Evolutionary conservation across 1,140 invertebrate genomes (phyloP), one percentile per base, ranked within the genome.

Genomic region (Drosophila ohnishii): DNA sequence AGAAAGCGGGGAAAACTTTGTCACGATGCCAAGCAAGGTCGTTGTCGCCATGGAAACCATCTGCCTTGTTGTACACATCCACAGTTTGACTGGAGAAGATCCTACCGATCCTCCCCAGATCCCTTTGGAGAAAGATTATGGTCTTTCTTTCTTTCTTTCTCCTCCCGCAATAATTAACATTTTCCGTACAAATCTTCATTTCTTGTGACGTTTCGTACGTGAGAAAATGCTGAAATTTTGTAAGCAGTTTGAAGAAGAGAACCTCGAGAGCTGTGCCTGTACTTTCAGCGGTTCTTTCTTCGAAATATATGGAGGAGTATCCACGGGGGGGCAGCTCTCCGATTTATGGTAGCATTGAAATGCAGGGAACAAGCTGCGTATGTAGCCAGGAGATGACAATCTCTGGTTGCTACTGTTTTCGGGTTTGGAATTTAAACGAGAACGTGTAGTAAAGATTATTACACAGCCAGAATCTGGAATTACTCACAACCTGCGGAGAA

Each of bases 331-430:
- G 37, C 60, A 78, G 50, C 44, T 61, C 58, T 37, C 25, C 47
- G 63, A 65, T n/a, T 32, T 35, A 56, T 16, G 13, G 44, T 30
- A 35, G 13, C 82, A 85, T 86, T 85, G 61, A 85, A 86, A 86
- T 86, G 82, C 81, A 85, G 47, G 78, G 64, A 81, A 84, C 72
- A 65, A 77, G 64, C 77, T 80, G 64, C 57, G 56, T 62, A 77
- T 50, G 25, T 50, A 58, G 70, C 66, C 71, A 44, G 45, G 35
- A 85, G 70, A 75, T 75, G 39, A 45, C 56, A 58, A 75, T 75
- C 72, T 51, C 30, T 65, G 16, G 62, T 22, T 47, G 55, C 56
- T 71, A 59, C 82, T 72, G 75, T 59, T 71, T 71, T 70, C 34
- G 19, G 57, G 61, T 47, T 50, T 45, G 44, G 67, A 66, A 80